Evolutionary conservation across 2,888 invertebrate species (phyloP).

Genomic region (Leucoma salicis): DNA sequence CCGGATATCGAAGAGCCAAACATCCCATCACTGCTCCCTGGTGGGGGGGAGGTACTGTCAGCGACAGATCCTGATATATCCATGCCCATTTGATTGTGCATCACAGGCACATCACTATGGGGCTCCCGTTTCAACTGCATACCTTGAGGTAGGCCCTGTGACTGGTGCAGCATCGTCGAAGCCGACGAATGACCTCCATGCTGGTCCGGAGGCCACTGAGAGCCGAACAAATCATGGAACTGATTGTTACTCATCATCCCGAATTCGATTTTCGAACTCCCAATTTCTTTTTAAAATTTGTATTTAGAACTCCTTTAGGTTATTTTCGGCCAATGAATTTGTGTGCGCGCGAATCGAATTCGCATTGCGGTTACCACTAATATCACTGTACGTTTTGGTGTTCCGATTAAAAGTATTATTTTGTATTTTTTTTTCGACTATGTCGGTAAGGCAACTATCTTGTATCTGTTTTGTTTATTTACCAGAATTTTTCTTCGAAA

Average conservation of each 20-base stretch:
- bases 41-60: slow-evolving; percentile 84
- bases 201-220: slow-evolving; percentile 79
- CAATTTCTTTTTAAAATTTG: slow-evolving; percentile 16
- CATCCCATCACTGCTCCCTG: slow-evolving; percentile 72
- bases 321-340: slow-evolving; percentile 59
- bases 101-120: slow-evolving; percentile 53
- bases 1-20: slow-evolving; percentile 69
- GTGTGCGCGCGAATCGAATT: slow-evolving; percentile 61
- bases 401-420: slow-evolving; percentile 38
- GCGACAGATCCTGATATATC: slow-evolving; percentile 73
- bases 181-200: slow-evolving; percentile 75
- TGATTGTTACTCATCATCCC: slow-evolving; percentile 72
- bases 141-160: slow-evolving; percentile 50
- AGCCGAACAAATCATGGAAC: slow-evolving; percentile 76
- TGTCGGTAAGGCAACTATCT: slow-evolving; percentile 75
- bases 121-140: slow-evolving; percentile 71
- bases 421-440: slow-evolving; percentile 52
- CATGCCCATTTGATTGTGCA: slow-evolving; percentile 70
- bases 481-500: slow-evolving; percentile 62
- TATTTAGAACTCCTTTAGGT: slow-evolving; percentile 44
- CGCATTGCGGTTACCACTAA: slow-evolving; percentile 65
- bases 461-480: slow-evolving; percentile 29
- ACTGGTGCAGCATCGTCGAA: slow-evolving; percentile 70
- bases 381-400: slow-evolving; percentile 56
- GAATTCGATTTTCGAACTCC: slow-evolving; percentile 37